phyloP scores from a whole-genome alignment of 2,797 vertebrate genomes.

The Columba guinea region DNA sequence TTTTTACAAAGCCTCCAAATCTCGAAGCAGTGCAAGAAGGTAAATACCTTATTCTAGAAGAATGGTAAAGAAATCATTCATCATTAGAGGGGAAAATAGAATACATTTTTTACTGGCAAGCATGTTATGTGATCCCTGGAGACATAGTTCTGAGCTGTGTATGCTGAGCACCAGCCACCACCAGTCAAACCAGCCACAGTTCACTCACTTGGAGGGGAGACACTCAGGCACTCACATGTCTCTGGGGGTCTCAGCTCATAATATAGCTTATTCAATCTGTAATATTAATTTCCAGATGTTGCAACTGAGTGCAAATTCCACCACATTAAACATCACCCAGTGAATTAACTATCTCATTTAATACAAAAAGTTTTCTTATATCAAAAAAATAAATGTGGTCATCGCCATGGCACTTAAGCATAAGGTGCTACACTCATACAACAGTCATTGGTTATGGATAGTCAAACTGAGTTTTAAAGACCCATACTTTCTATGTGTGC shows the following conservation, averaged over 20 bases:
- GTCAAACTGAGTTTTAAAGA: background rate
- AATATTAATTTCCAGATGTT: background rate
- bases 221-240: background rate
- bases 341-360: background rate
- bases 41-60: background rate
- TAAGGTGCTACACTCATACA: background rate
- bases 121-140: background rate
- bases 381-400: background rate
- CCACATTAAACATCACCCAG: background rate
- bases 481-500: background rate
- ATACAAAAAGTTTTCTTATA: background rate
- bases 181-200: background rate
- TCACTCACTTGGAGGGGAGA: background rate
- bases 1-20: background rate
- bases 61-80: background rate
- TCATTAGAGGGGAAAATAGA: background rate
- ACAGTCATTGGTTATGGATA: background rate
- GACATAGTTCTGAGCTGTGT: background rate
- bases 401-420: background rate
- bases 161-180: background rate
- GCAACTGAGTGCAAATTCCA: background rate
- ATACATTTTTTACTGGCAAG: background rate
- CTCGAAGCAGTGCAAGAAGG: background rate
- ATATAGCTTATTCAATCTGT: background rate
- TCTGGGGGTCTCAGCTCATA: background rate